Conservation (phyloP, 2,888 invertebrate species). For the Synergus umbraculus region DNA sequence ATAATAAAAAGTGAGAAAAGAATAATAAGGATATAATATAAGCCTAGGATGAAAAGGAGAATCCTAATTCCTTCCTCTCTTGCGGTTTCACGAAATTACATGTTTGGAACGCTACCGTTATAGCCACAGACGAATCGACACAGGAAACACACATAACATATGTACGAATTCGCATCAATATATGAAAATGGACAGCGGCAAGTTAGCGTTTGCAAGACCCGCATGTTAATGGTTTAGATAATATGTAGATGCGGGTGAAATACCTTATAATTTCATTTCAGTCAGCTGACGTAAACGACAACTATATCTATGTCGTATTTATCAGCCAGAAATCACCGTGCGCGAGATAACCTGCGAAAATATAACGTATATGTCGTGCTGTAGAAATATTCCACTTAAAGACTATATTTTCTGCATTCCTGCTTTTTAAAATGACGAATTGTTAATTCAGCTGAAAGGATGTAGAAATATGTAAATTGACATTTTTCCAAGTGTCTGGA, state of each 20-base stretch:
- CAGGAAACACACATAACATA: constrained; percentile 18
- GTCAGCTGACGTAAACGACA: constrained; percentile 10
- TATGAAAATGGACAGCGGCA: constrained; percentile 6
- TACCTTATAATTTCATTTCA: neutral
- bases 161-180: neutral
- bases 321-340: constrained; percentile 56
- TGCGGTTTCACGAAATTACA: constrained; percentile 37
- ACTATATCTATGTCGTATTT: constrained; percentile 46
- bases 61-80: neutral
- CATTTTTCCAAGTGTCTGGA: neutral
- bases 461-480: too few relatives aligned
- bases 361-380: neutral
- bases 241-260: constrained; percentile 31
- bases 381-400: constrained; percentile 12
- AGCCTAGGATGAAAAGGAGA: constrained; percentile 2
- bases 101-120: constrained; percentile 29
- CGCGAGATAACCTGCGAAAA: constrained; percentile 53
- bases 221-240: constrained; percentile 26
- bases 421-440: neutral
- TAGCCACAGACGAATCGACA: constrained; percentile 7
- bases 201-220: constrained; percentile 21
- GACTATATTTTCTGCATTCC: neutral
- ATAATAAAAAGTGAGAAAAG: constrained; percentile 1
- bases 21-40: neutral
- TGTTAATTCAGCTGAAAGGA: neutral